A percentile compares a stretch with the other conserved stretches of the same genome.
Conservation (phyloP, 2,888 invertebrate genomes). For the Mythimna albipuncta region DNA sequence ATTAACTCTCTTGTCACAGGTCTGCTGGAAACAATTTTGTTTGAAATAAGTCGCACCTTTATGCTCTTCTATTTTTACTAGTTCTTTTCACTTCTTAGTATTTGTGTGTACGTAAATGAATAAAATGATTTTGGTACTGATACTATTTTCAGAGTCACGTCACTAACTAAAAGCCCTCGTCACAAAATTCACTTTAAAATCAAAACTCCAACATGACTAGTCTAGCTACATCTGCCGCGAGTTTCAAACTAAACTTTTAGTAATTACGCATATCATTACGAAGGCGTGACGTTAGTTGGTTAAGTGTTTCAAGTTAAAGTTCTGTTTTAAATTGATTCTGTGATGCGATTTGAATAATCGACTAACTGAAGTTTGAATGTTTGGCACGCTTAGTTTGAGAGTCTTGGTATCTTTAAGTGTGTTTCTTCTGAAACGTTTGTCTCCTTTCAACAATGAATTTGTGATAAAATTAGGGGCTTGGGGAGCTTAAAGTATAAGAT, state of each 20-base stretch:
- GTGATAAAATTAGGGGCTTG: too few species aligned
- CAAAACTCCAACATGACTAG: conserved; percentile 24
- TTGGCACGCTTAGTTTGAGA: conserved; percentile 10
- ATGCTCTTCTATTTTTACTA: too few species aligned
- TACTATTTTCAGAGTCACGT: not conserved
- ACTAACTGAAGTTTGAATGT: conserved; percentile 28
- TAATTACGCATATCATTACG: conserved; percentile 62
- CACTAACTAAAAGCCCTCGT: not conserved
- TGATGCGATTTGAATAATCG: conserved; percentile 36
- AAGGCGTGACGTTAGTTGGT: conserved; percentile 34
- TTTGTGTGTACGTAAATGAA: not conserved
- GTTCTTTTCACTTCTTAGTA: too few species aligned
- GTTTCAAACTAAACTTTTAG: conserved; percentile 42
- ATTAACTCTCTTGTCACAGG: too few species aligned
- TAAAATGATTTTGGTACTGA: not conserved
- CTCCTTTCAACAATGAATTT: not conserved
- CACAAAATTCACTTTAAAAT: conserved; percentile 20
- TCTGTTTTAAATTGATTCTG: conserved; percentile 46
- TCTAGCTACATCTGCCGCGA: conserved; percentile 43
- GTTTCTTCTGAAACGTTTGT: not conserved
- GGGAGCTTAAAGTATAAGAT: too few species aligned
- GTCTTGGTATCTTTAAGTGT: not conserved
- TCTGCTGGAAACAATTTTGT: too few species aligned
- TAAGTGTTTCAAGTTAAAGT: conserved; percentile 39
- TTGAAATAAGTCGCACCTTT: too few species aligned